phyloP scores from a whole-genome alignment of 37 sponge, comb jelly and placozoan genomes.

The Chondrosia reniformis region DNA sequence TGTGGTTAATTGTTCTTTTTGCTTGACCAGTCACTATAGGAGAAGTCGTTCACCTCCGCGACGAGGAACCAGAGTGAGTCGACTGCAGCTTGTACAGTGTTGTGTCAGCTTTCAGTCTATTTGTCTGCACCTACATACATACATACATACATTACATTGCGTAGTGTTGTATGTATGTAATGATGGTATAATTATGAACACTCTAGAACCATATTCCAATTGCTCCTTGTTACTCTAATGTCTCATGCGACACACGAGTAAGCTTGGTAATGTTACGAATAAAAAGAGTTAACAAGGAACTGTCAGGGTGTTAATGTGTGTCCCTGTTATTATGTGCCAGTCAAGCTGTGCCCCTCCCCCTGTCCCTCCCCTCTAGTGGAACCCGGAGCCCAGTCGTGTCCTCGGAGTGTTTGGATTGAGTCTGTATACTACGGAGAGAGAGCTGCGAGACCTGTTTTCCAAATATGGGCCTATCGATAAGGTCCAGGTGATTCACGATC shows the following conservation, averaged over 20 bases:
- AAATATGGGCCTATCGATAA: constrained; percentile 82
- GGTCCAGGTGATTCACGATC: constrained; percentile 89
- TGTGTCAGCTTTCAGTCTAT: neutral
- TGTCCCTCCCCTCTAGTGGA: constrained; percentile 30
- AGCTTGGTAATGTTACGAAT: neutral
- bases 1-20: neutral
- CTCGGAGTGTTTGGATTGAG: constrained; percentile 95
- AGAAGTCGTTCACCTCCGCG: too few relatives aligned
- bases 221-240: too few relatives aligned
- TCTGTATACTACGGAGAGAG: constrained; percentile 88
- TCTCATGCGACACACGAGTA: too few relatives aligned
- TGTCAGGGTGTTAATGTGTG: neutral
- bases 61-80: too few relatives aligned
- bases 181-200: too few relatives aligned
- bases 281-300: neutral
- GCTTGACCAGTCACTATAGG: too few relatives aligned
- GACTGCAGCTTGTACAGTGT: neutral
- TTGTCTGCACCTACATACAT: too few relatives aligned
- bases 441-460: constrained; percentile 74
- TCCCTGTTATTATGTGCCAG: neutral
- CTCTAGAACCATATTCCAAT: too few relatives aligned
- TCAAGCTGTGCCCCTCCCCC: neutral
- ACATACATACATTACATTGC: too few relatives aligned
- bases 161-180: too few relatives aligned
- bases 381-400: constrained; percentile 63